phyloP scores from a whole-genome alignment of 2,888 invertebrate genomes.

The Mimachlamys varia region DNA sequence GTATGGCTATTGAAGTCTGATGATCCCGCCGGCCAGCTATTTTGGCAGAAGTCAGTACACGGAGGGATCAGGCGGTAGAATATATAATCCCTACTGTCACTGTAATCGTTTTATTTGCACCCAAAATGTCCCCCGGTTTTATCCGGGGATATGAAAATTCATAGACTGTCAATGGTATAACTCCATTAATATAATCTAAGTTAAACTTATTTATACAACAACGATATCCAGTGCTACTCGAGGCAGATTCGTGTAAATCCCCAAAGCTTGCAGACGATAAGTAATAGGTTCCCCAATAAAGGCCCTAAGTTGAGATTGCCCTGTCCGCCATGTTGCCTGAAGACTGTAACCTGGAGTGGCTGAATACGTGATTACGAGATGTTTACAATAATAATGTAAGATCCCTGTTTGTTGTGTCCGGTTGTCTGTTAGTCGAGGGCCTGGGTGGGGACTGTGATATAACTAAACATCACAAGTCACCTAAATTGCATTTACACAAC shows the following conservation, averaged over 20 bases:
- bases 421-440: not conserved
- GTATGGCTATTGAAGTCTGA: conserved; percentile 37
- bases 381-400: conserved; percentile 36
- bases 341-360: conserved; percentile 36
- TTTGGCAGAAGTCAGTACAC: conserved; percentile 45
- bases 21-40: conserved; percentile 44
- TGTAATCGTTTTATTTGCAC: conserved; percentile 50
- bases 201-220: conserved; percentile 34
- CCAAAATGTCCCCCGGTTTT: conserved; percentile 43
- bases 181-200: conserved; percentile 29
- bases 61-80: conserved; percentile 36
- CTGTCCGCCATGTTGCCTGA: conserved; percentile 1
- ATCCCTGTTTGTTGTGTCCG: conserved; percentile 29
- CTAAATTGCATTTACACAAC: not conserved
- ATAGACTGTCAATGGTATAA: conserved; percentile 40
- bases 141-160: conserved; percentile 23
- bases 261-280: not conserved
- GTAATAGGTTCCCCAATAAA: not conserved
- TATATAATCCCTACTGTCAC: conserved; percentile 45
- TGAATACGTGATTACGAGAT: conserved; percentile 18
- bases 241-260: conserved; percentile 17
- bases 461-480: not conserved
- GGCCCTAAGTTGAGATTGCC: not conserved
- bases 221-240: conserved; percentile 17
- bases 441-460: conserved; percentile 31